Percentiles rank a stretch among this genome's conserved stretches.
Conservation (phyloP, 1,140 invertebrate genomes). For the Acyrthosiphon pisum region DNA sequence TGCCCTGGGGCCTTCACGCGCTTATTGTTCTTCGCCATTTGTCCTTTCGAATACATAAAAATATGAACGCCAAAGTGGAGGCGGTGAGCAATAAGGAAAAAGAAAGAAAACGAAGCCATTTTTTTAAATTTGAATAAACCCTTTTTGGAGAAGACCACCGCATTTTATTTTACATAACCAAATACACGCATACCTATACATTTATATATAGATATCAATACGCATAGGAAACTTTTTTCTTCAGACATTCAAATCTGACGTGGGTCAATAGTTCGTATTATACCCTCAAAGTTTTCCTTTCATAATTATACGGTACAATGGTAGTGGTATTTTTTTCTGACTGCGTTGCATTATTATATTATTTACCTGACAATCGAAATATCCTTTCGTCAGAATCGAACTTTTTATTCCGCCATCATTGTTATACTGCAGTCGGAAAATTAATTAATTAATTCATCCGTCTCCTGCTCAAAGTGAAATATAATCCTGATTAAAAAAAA, state of each 20-base stretch:
- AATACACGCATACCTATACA: not conserved
- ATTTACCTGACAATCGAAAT: constrained; percentile 28
- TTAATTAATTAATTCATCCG: constrained; percentile 33
- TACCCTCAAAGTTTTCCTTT: constrained; percentile 16
- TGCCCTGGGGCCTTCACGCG: not conserved
- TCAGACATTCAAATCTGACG: not conserved
- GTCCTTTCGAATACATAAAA: not conserved
- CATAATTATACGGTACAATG: constrained; percentile 33
- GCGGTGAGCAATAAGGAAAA: not conserved
- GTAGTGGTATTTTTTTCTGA: not conserved
- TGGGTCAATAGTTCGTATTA: constrained; percentile 31
- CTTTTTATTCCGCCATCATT: not conserved
- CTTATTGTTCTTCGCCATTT: not conserved
- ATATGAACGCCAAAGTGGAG: not conserved
- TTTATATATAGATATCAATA: not conserved
- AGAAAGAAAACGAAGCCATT: not conserved
- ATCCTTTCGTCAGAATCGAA: not conserved
- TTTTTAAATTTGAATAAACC: constrained; percentile 32
- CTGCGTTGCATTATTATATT: constrained; percentile 20
- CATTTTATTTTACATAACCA: constrained; percentile 19
- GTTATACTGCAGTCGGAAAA: not conserved
- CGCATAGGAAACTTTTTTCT: constrained; percentile 12
- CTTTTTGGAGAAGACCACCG: not conserved
- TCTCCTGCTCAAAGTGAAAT: not conserved
- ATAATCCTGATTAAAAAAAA: constrained; percentile 32